Evolutionary conservation across 2,888 invertebrate genomes (phyloP), one percentile per base, ranked within the genome.

Genomic region (Muscina levida): DNA sequence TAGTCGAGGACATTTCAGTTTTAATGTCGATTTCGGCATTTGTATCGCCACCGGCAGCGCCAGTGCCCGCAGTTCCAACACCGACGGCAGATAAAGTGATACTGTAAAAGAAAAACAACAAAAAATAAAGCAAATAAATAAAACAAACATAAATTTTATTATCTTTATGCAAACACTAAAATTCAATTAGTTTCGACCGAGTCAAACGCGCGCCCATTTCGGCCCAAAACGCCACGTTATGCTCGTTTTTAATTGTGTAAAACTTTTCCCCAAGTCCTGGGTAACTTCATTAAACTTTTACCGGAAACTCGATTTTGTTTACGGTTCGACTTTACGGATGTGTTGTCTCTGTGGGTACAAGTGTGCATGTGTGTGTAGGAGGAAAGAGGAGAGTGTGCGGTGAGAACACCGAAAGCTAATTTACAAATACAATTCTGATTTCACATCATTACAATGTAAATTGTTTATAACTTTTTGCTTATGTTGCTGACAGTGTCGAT

Each of bases 401-500:
- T 57, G 48, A 10, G 17, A 77, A 73, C 70, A 80, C 51, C 53
- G 57, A 59, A 80, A 77, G 77, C 80, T 77, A 77, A 80, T 80
- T 80, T 77, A 74, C 51, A 44, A 48, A 67, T 56, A 71, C 51
- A 51, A 62, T 62, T 62, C 17, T 39, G 62, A 56, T 81, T 77
- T 77, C 71, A 72, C 59, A 62, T 74, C 77, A 74, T 81, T 81
- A 81, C 77, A 67, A 67, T 77, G 62, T 71, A 77, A 81, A 81
- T 81, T 81, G 77, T 81, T 80, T 77, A 80, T 77, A 80, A 77
- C 72, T 73, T 80, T 76, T 65, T 57, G 6, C 37, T 53, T 17
- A 24, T 31, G 62, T 46, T 39, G 39, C 46, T 70, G 24, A 48
- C 10, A n/a, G n/a, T 66, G 31, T 71, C 75, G 72, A 62, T 75